Conservation (phyloP, 2,113 vertebrate species). For the Hippocampus mohnikei region DNA sequence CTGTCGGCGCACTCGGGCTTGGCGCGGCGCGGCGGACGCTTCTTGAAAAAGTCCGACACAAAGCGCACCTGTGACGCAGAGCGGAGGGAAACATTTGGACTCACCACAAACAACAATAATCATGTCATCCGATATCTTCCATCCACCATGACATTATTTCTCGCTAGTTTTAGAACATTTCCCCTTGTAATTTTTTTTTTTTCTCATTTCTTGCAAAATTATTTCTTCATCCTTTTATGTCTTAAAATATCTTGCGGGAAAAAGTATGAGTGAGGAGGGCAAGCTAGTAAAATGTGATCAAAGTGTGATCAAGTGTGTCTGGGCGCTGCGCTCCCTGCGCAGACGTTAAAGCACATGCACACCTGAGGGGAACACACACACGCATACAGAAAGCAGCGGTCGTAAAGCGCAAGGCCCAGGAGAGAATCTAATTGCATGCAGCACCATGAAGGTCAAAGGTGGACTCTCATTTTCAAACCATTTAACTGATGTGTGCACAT, state of each 20-base stretch:
- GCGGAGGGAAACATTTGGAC: no score
- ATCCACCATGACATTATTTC: no score
- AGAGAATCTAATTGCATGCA: constrained; percentile 49
- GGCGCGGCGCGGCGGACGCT: constrained; percentile 57
- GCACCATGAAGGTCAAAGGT: constrained; percentile 45
- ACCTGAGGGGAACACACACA: constrained; percentile 58
- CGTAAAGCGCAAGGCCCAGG: constrained; percentile 48
- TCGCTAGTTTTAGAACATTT: no score
- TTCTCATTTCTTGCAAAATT: background rate
- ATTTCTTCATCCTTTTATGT: background rate
- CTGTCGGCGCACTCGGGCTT: constrained; percentile 46
- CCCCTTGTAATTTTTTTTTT: no score
- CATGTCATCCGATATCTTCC: no score
- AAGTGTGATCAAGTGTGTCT: constrained; percentile 54
- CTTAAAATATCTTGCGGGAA: background rate
- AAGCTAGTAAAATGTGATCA: constrained; percentile 60
- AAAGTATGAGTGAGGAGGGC: background rate
- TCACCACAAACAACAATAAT: no score
- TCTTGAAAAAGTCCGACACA: constrained; percentile 89
- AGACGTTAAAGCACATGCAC: constrained; percentile 7
- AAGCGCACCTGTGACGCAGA: constrained; percentile 75
- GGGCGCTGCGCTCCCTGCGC: constrained; percentile 13
- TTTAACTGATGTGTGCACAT: background rate
- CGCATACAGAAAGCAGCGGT: constrained; percentile 28
- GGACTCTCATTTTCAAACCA: constrained; percentile 22